Conservation (phyloP, 1,140 invertebrate species). For the Atta cephalotes region DNA sequence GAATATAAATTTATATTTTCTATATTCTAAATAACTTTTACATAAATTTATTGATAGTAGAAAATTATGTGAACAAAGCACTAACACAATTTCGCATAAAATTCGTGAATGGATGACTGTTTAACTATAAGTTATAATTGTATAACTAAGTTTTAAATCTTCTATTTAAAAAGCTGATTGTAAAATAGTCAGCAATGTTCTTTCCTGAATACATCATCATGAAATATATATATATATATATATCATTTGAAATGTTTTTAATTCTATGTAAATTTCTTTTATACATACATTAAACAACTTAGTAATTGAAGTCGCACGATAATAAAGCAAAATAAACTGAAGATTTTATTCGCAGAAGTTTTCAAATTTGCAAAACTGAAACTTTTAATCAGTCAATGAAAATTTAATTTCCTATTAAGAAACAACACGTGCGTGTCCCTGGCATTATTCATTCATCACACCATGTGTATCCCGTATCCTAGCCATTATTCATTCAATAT, state of each 20-base stretch:
- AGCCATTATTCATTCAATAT: not conserved
- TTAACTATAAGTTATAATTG: not conserved
- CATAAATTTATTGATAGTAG: not conserved
- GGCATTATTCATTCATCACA: not conserved
- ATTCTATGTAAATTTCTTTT: not conserved
- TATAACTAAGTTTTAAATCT: not conserved
- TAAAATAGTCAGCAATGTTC: not conserved
- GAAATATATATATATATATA: not conserved
- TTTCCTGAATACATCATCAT: not conserved
- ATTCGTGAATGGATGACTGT: not conserved
- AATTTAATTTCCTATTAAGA: not conserved
- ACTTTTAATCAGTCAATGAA: conserved; percentile 11
- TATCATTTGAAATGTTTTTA: not conserved
- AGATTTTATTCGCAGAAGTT: not conserved
- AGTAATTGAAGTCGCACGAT: not conserved
- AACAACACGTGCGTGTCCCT: not conserved
- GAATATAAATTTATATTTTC: not conserved
- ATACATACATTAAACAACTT: not conserved
- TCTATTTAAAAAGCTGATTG: not conserved
- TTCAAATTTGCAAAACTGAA: not conserved
- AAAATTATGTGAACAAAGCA: not conserved
- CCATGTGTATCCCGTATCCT: no score
- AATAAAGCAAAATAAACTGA: not conserved
- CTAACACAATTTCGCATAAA: not conserved
- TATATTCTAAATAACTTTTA: not conserved